Conservation (phyloP, 2,113 vertebrate species). For the Herpailurus yagouaroundi region DNA sequence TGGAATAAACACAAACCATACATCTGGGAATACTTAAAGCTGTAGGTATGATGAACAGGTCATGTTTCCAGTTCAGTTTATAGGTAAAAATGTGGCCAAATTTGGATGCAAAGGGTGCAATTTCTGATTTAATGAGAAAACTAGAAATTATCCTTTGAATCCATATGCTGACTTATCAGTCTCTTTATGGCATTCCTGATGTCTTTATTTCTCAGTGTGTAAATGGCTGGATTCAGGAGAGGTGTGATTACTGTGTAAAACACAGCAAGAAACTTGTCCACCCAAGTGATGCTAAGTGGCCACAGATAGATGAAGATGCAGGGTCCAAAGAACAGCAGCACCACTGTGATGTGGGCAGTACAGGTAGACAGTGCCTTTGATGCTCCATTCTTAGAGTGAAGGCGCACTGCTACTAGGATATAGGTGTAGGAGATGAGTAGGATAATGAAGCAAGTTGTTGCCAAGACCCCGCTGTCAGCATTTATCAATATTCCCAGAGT, state of each 20-base stretch:
- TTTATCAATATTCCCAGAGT: slow-evolving; percentile 33
- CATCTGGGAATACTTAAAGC: neutral
- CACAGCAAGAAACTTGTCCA: slow-evolving; percentile 68
- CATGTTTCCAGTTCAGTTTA: neutral
- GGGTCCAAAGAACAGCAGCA: slow-evolving; percentile 65
- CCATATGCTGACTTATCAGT: neutral
- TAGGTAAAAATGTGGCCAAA: neutral
- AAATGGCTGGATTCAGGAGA: slow-evolving; percentile 74
- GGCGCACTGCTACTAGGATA: slow-evolving; percentile 16
- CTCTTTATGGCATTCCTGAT: slow-evolving; percentile 70
- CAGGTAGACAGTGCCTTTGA: slow-evolving; percentile 66
- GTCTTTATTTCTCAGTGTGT: slow-evolving; percentile 73
- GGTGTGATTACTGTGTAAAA: slow-evolving; percentile 73
- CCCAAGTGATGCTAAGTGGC: slow-evolving; percentile 53
- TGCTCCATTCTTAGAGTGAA: neutral
- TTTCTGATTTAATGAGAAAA: neutral
- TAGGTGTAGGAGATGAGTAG: slow-evolving; percentile 65
- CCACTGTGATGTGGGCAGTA: slow-evolving; percentile 66
- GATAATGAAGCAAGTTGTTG: slow-evolving; percentile 56
- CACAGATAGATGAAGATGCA: slow-evolving; percentile 67
- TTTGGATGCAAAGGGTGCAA: accelerated
- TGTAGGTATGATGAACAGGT: neutral
- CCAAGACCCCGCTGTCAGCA: slow-evolving; percentile 49
- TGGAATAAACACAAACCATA: neutral
- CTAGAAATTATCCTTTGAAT: neutral